phyloP scores from a whole-genome alignment of 2,797 vertebrate species.

The Natrix natrix region DNA sequence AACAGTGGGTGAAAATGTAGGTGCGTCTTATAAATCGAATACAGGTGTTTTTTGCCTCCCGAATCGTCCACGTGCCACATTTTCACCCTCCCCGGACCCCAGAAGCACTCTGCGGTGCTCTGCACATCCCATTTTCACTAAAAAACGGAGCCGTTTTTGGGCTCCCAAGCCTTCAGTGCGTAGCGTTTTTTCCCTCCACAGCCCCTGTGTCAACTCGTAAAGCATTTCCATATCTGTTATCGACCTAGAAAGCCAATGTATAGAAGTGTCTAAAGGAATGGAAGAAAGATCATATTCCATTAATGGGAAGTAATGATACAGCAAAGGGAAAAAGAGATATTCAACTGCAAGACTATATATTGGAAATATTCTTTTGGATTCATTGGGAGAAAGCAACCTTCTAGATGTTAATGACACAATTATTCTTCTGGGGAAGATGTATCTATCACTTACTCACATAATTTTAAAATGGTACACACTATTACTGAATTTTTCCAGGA shows the following conservation, averaged over 20 bases:
- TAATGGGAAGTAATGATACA: background rate
- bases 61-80: no score
- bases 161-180: no score
- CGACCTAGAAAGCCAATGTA: background rate
- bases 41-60: no score
- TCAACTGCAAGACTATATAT: background rate
- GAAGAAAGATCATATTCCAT: background rate
- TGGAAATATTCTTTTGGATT: background rate
- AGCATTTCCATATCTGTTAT: no score
- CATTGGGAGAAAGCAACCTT: background rate
- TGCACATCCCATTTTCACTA: no score
- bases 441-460: background rate
- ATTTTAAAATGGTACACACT: background rate
- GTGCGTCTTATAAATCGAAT: no score
- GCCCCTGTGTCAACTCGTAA: no score
- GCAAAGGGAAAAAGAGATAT: background rate
- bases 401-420: background rate
- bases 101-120: no score
- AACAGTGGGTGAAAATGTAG: no score
- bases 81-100: no score
- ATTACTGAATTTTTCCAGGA: background rate
- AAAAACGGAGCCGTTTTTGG: no score
- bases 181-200: no score
- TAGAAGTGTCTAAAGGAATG: background rate
- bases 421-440: background rate